Evolutionary conservation across 2,888 invertebrate genomes (phyloP), one percentile per base, ranked within the genome.

Genomic region (Patella ulyssiponensis): DNA sequence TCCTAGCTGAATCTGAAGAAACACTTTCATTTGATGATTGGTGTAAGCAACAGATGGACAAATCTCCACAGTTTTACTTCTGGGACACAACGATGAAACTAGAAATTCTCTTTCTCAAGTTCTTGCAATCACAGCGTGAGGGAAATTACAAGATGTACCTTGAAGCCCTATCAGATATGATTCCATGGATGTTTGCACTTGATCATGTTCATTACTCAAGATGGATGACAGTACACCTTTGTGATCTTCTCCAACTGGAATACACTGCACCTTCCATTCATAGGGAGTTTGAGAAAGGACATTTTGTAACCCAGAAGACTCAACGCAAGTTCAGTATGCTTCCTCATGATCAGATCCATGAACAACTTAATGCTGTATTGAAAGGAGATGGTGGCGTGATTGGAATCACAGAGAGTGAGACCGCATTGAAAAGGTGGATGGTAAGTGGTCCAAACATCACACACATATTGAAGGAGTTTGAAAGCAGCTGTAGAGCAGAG

Each of bases 21-120:
- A 15, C 33, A 11, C 71, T 71, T 52, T 71, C 71, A 71, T 71
- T 71, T 71, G 71, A 71, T 71, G 71, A 27, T 71, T 71, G 71
- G 71, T 71, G 51, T 71, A 71, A 71, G 44, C 12, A 12, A 44
- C 44, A 15, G 14, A 71, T 12, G 33, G 20, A 12, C 12, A 9
- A 17, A n/a, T 71, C 44, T 12, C 73, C n/a, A 20, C 73, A n/a
- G 54, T 73, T 73, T 73, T n/a, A 56, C 12, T 53, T 53, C 73
- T 53, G 54, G 73, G 17, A 17, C n/a, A 56, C 15, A 5, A 7
- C n/a, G 7, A 17, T 15, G 56, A 15, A 56, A n/a, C 7, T 56
- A n/a, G 71, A 71, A 71, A 33, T 71, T 33, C 23, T 71, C 9
- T 71, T 71, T 33, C 71, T 71, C 27, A 9, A 71, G 51, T 71